phyloP scores from a whole-genome alignment of 2,113 vertebrate genomes.

The Indicator indicator region DNA sequence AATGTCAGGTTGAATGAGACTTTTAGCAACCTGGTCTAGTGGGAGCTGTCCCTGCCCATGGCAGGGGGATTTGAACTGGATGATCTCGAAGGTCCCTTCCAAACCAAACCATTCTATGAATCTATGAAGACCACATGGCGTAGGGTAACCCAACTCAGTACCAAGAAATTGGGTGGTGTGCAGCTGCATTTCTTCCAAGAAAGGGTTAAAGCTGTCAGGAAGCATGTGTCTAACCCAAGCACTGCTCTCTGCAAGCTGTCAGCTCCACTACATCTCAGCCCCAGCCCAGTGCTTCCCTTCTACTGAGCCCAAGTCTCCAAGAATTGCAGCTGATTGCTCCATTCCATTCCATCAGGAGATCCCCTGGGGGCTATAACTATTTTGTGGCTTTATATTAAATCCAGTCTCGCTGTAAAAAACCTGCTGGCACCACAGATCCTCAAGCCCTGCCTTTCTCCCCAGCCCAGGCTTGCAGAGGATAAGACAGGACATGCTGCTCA shows the following conservation, averaged over 20 bases:
- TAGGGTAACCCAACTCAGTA: background rate
- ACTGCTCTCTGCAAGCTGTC: conserved; percentile 33
- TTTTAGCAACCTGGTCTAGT: too few species aligned
- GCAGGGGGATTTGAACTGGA: too few species aligned
- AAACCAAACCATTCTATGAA: too few species aligned
- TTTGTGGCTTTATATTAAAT: conserved; percentile 19
- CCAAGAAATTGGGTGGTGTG: background rate
- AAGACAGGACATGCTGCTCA: background rate
- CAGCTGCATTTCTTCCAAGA: background rate
- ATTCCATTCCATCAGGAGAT: conserved; percentile 33
- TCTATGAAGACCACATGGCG: background rate
- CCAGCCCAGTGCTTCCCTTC: conserved; percentile 20
- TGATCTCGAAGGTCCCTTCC: too few species aligned
- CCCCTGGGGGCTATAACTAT: conserved; percentile 41
- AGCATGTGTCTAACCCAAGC: background rate
- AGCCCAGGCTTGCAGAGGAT: background rate
- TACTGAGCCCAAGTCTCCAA: background rate
- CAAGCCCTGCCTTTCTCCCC: background rate
- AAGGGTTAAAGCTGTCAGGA: conserved; percentile 22
- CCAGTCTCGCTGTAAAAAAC: background rate
- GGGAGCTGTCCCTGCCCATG: too few species aligned
- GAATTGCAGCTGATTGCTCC: conserved; percentile 26
- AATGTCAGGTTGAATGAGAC: too few species aligned
- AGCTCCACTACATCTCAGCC: conserved; percentile 19
- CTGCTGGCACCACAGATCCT: background rate